Conservation (phyloP, 37 sponge, comb jelly and placozoan genomes). For the Tethya wilhelma region DNA sequence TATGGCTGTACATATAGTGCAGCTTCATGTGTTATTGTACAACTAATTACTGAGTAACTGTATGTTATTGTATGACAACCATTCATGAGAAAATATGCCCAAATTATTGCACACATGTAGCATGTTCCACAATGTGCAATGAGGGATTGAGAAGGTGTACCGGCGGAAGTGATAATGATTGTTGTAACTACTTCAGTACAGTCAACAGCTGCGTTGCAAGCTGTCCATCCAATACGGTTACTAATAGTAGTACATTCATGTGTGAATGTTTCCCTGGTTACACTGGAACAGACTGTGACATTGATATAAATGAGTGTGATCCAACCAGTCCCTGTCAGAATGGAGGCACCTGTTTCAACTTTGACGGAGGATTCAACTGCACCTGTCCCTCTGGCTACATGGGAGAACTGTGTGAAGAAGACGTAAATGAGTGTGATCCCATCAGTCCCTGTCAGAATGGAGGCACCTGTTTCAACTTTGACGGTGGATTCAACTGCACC, state of each 20-base stretch:
- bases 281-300: constrained; percentile 37
- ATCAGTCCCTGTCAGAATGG: constrained; percentile 19
- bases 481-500: constrained; percentile 35
- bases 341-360: constrained; percentile 30
- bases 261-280: constrained; percentile 60
- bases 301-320: constrained; percentile 48
- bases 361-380: constrained; percentile 15
- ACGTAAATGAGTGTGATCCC: constrained; percentile 42
- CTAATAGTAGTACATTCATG: constrained; percentile 2
- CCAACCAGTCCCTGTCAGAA: constrained; percentile 38
- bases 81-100: too few relatives aligned
- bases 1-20: too few relatives aligned
- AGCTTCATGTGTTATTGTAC: too few relatives aligned
- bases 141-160: too few relatives aligned
- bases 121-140: too few relatives aligned
- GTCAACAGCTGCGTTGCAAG: too few relatives aligned
- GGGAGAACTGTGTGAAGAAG: constrained; percentile 26
- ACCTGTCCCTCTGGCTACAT: constrained; percentile 44
- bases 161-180: too few relatives aligned
- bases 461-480: constrained; percentile 36
- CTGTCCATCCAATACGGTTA: too few relatives aligned
- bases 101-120: too few relatives aligned
- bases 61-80: too few relatives aligned
- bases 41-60: too few relatives aligned
- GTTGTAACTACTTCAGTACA: too few relatives aligned